Base-by-base conservation (phyloP, 2,888 invertebrate genomes). In the Lutraria lutraria region DNA sequence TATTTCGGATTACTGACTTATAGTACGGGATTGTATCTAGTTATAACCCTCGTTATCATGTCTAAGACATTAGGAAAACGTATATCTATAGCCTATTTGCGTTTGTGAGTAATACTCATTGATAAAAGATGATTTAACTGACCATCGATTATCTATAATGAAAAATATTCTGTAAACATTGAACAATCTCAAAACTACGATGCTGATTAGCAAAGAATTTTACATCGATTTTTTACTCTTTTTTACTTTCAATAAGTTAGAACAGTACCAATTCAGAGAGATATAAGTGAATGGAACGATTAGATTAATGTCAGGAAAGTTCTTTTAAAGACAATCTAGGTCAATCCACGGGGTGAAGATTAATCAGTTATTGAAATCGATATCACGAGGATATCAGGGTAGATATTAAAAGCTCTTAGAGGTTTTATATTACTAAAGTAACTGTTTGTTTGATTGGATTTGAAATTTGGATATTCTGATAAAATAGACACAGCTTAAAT, bases 111-210 rank as follows among this genome's bases (percentile, higher is more conserved):
- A 68, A 68, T 68, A 68, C 25, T 25, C 25, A 25, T 13, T n/a
- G 63, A 68, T 68, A 68, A 25, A 25, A 68, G 63, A 68, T 68
- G 63, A 68, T 25, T 68, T 68, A 68, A 12, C n/a, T 68, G n/a
- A 10, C 25, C 63, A 68, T 68, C n/a, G 63, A 68, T 68, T 68
- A 25, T 68, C 63, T 68, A 68, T 68, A 68, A 25, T 68, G 63
- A 25, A 43, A 25, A n/a, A 68, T 68, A 13, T 25, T 68, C n/a
- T 68, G 63, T 25, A 68, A 68, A 68, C 25, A 68, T 25, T 68
- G n/a, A 68, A 25, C 25, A 3, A 13, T 13, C n/a, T 68, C 63
- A 68, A n/a, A 12, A 25, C 25, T 10, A n/a, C 63, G 63, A 68
- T 25, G 63, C 63, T 68, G 63, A 68, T 68, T 25, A 68, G 63